These are phyloP conservation scores for Urophycis tenuis DNA, from an alignment of 2,797 vertebrate species.

Conservation along the genomic window DNA sequence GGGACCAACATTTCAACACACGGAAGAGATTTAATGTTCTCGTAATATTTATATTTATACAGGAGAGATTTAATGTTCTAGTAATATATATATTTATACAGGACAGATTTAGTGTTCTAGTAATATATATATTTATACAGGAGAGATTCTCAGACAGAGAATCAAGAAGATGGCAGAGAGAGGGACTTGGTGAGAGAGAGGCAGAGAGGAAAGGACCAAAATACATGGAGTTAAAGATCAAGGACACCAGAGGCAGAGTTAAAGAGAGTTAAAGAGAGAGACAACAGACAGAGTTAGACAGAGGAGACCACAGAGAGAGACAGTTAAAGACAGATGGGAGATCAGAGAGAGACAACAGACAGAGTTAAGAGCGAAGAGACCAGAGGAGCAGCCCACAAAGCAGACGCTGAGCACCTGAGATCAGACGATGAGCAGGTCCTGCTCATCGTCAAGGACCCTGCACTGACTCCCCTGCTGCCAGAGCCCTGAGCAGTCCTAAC, in stretches of 20 bases:
- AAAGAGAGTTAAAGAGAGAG: conserved; percentile 5
- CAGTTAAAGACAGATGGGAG: background rate
- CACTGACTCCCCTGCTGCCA: conserved; percentile 62
- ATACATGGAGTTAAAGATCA: background rate
- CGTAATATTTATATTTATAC: no score
- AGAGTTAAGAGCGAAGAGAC: background rate
- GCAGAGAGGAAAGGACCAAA: background rate
- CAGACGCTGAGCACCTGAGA: conserved; percentile 61
- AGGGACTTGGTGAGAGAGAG: background rate
- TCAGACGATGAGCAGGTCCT: conserved; percentile 47
- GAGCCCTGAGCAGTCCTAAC: conserved; percentile 55
- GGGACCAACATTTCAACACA: background rate
- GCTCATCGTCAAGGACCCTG: conserved; percentile 56
- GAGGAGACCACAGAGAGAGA: conserved; percentile 7
- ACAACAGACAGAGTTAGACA: background rate
- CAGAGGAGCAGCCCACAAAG: conserved; percentile 32
- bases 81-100: background rate
- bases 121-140: background rate
- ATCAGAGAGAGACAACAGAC: background rate
- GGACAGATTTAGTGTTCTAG: no score
- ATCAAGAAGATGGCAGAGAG: background rate
- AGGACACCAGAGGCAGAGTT: background rate
- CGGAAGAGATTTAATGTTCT: background rate
- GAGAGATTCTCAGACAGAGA: conserved; percentile 14
- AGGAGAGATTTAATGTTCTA: background rate